Conservation (phyloP, 2,113 vertebrate genomes). For the Peromyscus maniculatus region DNA sequence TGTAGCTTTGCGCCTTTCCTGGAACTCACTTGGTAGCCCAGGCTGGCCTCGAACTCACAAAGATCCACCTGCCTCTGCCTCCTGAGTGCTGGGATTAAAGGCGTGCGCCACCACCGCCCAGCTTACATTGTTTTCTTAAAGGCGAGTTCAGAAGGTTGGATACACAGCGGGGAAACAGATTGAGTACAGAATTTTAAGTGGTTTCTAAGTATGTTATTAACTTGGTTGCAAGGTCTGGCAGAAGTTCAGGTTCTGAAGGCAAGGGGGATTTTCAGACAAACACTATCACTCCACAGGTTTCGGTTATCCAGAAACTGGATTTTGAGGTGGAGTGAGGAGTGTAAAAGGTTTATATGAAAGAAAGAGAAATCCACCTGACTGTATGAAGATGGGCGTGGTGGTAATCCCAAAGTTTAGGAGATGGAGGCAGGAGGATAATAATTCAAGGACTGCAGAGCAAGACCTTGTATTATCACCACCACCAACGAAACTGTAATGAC, state of each 20-base stretch:
- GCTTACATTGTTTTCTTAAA: not conserved
- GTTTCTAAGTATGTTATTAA: not conserved
- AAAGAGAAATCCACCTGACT: not conserved
- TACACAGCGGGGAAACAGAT: not conserved
- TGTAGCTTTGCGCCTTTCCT: too few relatives aligned
- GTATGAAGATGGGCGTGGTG: not conserved
- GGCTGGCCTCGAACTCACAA: too few relatives aligned
- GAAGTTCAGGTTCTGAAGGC: not conserved
- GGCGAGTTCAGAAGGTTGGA: not conserved
- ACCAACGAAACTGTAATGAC: not conserved
- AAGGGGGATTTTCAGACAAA: not conserved
- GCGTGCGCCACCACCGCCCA: too few relatives aligned
- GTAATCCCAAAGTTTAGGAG: not conserved
- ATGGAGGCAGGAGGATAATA: not conserved
- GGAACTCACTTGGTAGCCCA: too few relatives aligned
- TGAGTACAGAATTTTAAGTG: not conserved
- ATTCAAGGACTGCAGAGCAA: not conserved
- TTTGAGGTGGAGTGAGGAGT: not conserved
- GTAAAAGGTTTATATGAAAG: not conserved
- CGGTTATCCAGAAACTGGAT: conserved; percentile 31
- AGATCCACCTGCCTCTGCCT: too few relatives aligned
- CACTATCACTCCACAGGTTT: not conserved
- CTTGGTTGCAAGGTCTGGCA: not conserved
- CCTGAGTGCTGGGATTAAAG: too few relatives aligned
- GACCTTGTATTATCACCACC: not conserved